phyloP scores from a whole-genome alignment of 2,888 invertebrate genomes.

The Paralinhomoeus sp. region DNA sequence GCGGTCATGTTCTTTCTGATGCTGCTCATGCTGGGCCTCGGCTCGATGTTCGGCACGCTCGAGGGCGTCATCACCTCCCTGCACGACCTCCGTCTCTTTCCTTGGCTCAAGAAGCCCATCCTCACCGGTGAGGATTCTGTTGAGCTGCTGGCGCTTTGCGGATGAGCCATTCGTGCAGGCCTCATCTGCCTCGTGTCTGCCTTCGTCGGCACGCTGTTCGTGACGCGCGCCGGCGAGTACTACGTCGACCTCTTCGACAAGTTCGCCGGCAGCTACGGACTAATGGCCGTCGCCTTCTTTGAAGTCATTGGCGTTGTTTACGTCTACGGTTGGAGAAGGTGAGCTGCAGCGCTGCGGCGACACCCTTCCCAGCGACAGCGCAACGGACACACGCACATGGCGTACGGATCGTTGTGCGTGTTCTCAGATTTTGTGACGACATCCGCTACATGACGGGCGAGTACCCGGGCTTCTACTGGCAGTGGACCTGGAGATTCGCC shows the following conservation, averaged over 20 bases:
- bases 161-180: constrained; percentile 39
- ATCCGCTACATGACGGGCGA: constrained; percentile 78
- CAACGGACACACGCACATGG: too few species aligned
- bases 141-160: too few species aligned
- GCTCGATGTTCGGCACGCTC: constrained; percentile 82
- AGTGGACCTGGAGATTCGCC: constrained; percentile 64
- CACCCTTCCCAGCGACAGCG: too few species aligned
- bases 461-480: constrained; percentile 64
- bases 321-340: constrained; percentile 69
- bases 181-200: constrained; percentile 63
- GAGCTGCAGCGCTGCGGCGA: constrained; percentile 14
- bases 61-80: constrained; percentile 87
- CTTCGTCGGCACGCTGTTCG: constrained; percentile 69
- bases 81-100: constrained; percentile 75
- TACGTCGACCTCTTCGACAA: constrained; percentile 85
- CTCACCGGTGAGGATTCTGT: too few species aligned
- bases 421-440: constrained; percentile 62
- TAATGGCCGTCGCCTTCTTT: constrained; percentile 66
- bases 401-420: too few species aligned
- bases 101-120: constrained; percentile 62
- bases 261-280: constrained; percentile 70
- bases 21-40: constrained; percentile 70
- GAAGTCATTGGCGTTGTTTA: constrained; percentile 71
- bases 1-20: constrained; percentile 83
- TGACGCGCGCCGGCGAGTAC: constrained; percentile 77